Evolutionary conservation across 2,888 invertebrate species (phyloP).

Genomic region (Eudemis profundana): DNA sequence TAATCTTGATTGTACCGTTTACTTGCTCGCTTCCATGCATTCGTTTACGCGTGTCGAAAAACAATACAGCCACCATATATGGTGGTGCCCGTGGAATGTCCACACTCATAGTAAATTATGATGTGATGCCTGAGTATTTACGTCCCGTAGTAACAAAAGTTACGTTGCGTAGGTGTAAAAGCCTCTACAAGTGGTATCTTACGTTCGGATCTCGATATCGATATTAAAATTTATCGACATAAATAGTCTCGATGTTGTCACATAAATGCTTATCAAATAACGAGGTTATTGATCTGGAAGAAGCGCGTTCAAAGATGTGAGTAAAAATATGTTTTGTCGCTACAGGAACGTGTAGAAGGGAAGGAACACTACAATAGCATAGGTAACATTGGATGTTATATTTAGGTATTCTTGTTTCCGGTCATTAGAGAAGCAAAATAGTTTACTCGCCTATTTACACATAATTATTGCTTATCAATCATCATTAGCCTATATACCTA

Average conservation of each 20-base stretch:
- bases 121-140: background rate
- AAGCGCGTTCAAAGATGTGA: slow-evolving; percentile 23
- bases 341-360: slow-evolving; percentile 14
- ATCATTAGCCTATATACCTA: too few relatives aligned
- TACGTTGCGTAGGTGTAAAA: background rate
- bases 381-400: background rate
- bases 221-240: slow-evolving; percentile 27
- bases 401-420: slow-evolving; percentile 2
- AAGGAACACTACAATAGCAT: slow-evolving; percentile 7
- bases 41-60: too few relatives aligned
- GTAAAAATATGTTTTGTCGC: slow-evolving; percentile 21
- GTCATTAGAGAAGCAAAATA: background rate
- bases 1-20: too few relatives aligned
- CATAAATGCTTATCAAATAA: slow-evolving; percentile 37
- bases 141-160: background rate
- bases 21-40: too few relatives aligned
- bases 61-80: too few relatives aligned
- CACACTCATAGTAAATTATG: too few relatives aligned
- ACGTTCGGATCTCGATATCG: background rate
- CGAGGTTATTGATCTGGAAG: slow-evolving; percentile 34
- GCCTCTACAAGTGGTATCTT: background rate
- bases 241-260: slow-evolving; percentile 28
- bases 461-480: too few relatives aligned
- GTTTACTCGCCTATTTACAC: background rate
- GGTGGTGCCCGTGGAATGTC: too few relatives aligned